phyloP scores from a whole-genome alignment of 2,888 invertebrate species.

The Crepidodera aurea region DNA sequence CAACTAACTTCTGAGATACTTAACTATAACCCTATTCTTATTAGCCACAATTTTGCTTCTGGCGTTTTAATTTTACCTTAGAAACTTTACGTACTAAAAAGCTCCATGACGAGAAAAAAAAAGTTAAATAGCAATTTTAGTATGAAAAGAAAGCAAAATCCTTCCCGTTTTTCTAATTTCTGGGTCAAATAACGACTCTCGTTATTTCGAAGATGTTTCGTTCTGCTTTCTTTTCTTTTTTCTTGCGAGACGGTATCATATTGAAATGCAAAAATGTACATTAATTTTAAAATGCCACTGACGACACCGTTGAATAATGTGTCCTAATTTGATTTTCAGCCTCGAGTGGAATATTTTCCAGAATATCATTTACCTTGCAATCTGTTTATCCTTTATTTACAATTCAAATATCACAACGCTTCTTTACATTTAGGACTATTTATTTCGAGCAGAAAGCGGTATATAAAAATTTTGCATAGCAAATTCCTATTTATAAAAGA shows the following conservation, averaged over 20 bases:
- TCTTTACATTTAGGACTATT: slow-evolving; percentile 40
- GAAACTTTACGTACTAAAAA: too few species aligned
- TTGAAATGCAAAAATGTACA: slow-evolving; percentile 33
- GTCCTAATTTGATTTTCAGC: slow-evolving; percentile 30
- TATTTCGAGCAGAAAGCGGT: slow-evolving; percentile 32
- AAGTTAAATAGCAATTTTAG: neutral
- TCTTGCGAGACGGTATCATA: slow-evolving; percentile 13
- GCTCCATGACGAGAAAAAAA: too few species aligned
- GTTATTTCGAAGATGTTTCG: neutral
- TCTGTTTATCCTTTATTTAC: slow-evolving; percentile 42
- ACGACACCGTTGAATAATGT: slow-evolving; percentile 27
- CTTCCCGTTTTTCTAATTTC: slow-evolving; percentile 7
- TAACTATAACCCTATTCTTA: too few species aligned
- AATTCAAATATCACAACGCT: slow-evolving; percentile 42
- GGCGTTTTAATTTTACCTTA: too few species aligned
- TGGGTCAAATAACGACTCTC: neutral
- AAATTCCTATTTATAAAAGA: slow-evolving; percentile 24
- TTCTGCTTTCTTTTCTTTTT: neutral
- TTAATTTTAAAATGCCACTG: slow-evolving; percentile 28
- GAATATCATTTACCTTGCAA: slow-evolving; percentile 41
- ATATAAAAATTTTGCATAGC: slow-evolving; percentile 31
- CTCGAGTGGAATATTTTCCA: slow-evolving; percentile 26
- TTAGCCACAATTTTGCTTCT: too few species aligned
- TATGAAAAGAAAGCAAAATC: neutral
- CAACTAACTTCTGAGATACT: too few species aligned